These are phyloP conservation scores for Sycophila texana DNA, from an alignment of 2,888 invertebrate species.

Conservation along the genomic window DNA sequence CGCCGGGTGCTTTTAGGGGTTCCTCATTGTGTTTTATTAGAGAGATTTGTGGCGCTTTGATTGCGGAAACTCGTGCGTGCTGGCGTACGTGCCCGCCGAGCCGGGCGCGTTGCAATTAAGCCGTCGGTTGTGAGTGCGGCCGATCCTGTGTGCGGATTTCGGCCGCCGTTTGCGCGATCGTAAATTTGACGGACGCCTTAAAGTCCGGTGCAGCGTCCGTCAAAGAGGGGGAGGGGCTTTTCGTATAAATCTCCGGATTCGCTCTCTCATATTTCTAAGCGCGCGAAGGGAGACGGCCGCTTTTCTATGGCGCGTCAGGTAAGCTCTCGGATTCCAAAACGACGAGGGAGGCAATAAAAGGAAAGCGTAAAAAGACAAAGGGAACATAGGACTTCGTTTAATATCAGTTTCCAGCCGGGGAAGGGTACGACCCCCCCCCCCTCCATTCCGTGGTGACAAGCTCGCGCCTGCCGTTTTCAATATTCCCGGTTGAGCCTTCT, in stretches of 20 bases:
- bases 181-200: slow-evolving; percentile 36
- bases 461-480: slow-evolving; percentile 32
- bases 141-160: neutral
- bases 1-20: neutral
- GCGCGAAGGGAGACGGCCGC: neutral
- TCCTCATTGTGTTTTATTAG: slow-evolving; percentile 39
- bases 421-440: neutral
- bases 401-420: slow-evolving; percentile 44
- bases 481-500: slow-evolving; percentile 31
- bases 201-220: neutral
- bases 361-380: slow-evolving; percentile 28
- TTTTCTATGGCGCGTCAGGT: slow-evolving; percentile 35
- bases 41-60: slow-evolving; percentile 19
- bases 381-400: slow-evolving; percentile 42
- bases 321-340: slow-evolving; percentile 41
- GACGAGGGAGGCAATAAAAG: slow-evolving; percentile 44
- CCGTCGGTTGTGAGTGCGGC: neutral
- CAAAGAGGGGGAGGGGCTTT: neutral
- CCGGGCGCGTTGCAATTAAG: neutral
- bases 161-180: slow-evolving; percentile 22
- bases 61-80: slow-evolving; percentile 8
- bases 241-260: slow-evolving; percentile 27
- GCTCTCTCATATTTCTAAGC: slow-evolving; percentile 22
- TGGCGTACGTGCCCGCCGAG: neutral
- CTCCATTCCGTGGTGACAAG: slow-evolving; percentile 31